These are phyloP conservation scores for Listronotus oregonensis DNA, from an alignment of 1,140 invertebrate species.

Conservation along the genomic window DNA sequence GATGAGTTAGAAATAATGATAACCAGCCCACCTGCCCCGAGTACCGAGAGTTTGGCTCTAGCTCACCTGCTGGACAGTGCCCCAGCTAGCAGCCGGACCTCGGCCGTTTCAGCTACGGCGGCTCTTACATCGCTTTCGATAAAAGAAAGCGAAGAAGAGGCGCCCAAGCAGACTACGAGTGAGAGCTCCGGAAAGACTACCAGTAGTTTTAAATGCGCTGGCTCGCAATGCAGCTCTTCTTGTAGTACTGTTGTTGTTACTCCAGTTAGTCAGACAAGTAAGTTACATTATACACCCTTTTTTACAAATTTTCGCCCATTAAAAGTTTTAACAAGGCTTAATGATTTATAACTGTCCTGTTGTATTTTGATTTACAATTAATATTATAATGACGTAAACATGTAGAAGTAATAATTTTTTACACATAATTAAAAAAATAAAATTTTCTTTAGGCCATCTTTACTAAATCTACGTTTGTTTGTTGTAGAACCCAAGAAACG, in stretches of 20 bases:
- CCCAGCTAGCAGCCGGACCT: slow-evolving; percentile 60
- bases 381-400: too few species aligned
- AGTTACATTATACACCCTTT: slow-evolving; percentile 46
- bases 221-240: slow-evolving; percentile 80
- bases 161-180: slow-evolving; percentile 46
- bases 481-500: slow-evolving; percentile 63
- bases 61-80: slow-evolving; percentile 70
- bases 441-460: too few species aligned
- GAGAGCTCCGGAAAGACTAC: slow-evolving; percentile 53
- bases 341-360: too few species aligned
- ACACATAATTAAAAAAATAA: too few species aligned
- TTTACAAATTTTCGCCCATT: too few species aligned
- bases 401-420: too few species aligned
- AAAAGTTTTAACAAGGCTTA: too few species aligned
- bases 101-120: slow-evolving; percentile 58
- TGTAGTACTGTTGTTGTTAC: slow-evolving; percentile 82
- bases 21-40: slow-evolving; percentile 73
- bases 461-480: too few species aligned
- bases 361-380: too few species aligned
- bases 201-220: slow-evolving; percentile 57
- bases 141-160: slow-evolving; percentile 51
- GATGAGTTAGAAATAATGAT: slow-evolving; percentile 88
- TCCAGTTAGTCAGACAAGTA: slow-evolving; percentile 57
- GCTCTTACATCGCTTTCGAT: slow-evolving; percentile 49
- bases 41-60: slow-evolving; percentile 74